phyloP scores from a whole-genome alignment of 35 echinoderm and acorn worm species.

The Chiridota heheva region DNA sequence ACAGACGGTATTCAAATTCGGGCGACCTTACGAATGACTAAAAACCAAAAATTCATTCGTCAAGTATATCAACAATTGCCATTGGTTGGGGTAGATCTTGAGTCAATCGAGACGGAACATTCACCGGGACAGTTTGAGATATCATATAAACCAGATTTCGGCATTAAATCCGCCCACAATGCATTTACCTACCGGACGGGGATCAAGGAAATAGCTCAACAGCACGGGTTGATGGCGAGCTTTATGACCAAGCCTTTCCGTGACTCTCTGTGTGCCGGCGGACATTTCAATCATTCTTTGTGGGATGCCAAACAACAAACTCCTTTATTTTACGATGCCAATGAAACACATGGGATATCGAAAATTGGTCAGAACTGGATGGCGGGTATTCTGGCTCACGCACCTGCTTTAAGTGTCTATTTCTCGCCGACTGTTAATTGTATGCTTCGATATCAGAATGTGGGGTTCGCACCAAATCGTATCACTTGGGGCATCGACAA shows the following conservation, averaged over 20 bases:
- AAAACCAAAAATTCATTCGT: constrained; percentile 28
- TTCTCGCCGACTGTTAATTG: constrained; percentile 46
- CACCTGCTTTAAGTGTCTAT: constrained; percentile 14
- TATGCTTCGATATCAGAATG: constrained; percentile 23
- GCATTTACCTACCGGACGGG: constrained; percentile 34
- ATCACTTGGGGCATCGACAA: constrained; percentile 53
- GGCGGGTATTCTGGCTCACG: constrained; percentile 39
- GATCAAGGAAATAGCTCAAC: constrained; percentile 51
- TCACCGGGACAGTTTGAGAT: constrained; percentile 46
- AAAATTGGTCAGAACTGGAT: constrained; percentile 43
- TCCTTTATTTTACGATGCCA: constrained; percentile 19
- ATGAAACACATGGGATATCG: constrained; percentile 10
- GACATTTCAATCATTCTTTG: constrained; percentile 52
- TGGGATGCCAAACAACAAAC: constrained; percentile 25
- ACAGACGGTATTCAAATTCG: neutral
- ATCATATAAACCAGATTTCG: constrained; percentile 17
- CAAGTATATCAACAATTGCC: constrained; percentile 32
- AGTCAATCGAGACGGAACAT: constrained; percentile 31
- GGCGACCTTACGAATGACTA: constrained; percentile 29
- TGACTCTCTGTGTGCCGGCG: constrained; percentile 6
- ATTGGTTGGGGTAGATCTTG: constrained; percentile 45
- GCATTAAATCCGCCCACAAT: constrained; percentile 43
- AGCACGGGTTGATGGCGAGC: constrained; percentile 49
- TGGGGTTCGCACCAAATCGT: constrained; percentile 14
- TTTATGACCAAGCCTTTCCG: constrained; percentile 50